Percentiles rank a stretch among this genome's conserved stretches.
phyloP scores from a whole-genome alignment of 2,888 invertebrate genomes.

The Serrognathus titanus region DNA sequence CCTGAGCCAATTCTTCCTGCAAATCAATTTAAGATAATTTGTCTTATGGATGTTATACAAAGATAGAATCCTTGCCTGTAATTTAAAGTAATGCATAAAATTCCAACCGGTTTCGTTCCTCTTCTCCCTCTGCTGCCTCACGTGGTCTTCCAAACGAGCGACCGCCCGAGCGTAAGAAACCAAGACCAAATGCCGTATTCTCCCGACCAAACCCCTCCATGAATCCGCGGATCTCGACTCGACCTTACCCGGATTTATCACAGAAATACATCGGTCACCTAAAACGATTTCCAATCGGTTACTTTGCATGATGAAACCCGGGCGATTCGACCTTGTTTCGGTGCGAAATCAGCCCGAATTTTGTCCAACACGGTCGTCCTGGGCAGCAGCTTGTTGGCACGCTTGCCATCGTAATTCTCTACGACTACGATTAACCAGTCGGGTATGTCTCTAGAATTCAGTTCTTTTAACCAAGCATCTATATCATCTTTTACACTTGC shows the following conservation, averaged over 20 bases:
- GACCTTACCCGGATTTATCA: slow-evolving; percentile 85
- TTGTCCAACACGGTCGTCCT: slow-evolving; percentile 92
- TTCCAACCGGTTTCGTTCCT: slow-evolving; percentile 90
- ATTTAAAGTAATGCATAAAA: slow-evolving; percentile 90
- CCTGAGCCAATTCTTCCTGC: slow-evolving; percentile 93
- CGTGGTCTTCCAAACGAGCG: slow-evolving; percentile 82
- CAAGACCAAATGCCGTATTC: slow-evolving; percentile 79
- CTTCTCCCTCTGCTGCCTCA: slow-evolving; percentile 84
- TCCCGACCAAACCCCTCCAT: slow-evolving; percentile 79
- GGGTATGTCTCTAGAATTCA: slow-evolving; percentile 69
- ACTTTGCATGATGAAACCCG: background rate
- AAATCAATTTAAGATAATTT: slow-evolving; percentile 28
- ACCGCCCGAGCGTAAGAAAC: slow-evolving; percentile 84
- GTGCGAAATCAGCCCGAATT: slow-evolving; percentile 89
- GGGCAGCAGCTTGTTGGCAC: slow-evolving; percentile 86
- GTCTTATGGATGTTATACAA: background rate
- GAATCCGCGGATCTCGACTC: slow-evolving; percentile 89
- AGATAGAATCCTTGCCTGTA: slow-evolving; percentile 62
- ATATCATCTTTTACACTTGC: slow-evolving; percentile 84
- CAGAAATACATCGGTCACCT: slow-evolving; percentile 78
- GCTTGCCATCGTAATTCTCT: slow-evolving; percentile 86
- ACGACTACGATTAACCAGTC: slow-evolving; percentile 95
- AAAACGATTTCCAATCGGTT: background rate
- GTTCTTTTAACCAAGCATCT: slow-evolving; percentile 78
- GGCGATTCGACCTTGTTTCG: slow-evolving; percentile 67